Percentiles rank a stretch among this genome's conserved stretches.
Conservation (phyloP, 1,140 invertebrate genomes). For the Lysiphlebus fabarum region DNA sequence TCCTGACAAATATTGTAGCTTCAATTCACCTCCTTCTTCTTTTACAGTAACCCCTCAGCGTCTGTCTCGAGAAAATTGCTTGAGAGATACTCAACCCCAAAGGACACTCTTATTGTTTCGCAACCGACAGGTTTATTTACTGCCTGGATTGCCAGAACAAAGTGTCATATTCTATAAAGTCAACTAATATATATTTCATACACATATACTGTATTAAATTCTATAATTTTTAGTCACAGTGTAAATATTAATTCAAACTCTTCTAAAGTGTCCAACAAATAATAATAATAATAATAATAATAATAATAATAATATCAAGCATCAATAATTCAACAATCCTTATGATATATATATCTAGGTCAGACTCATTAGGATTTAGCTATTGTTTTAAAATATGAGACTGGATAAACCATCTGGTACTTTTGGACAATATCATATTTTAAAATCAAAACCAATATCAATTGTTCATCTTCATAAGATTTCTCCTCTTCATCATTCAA, state of each 20-base stretch:
- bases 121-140: conserved; percentile 44
- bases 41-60: conserved; percentile 13
- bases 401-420: conserved; percentile 15
- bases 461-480: too few species aligned
- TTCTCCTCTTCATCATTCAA: conserved; percentile 24
- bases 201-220: background rate
- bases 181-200: too few species aligned
- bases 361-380: conserved; percentile 34
- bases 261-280: too few species aligned
- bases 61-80: conserved; percentile 37
- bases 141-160: conserved; percentile 31
- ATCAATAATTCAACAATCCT: too few species aligned
- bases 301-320: too few species aligned
- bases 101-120: conserved; percentile 43
- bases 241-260: background rate
- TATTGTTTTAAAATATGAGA: conserved; percentile 24
- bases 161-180: too few species aligned
- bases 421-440: conserved; percentile 21
- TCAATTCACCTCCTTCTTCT: conserved; percentile 20
- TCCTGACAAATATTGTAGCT: conserved; percentile 40
- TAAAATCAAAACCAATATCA: background rate
- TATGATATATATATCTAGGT: conserved; percentile 30
- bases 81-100: conserved; percentile 32
- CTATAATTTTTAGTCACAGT: too few species aligned
- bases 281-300: too few species aligned